Conservation (phyloP, 2,797 vertebrate genomes). For the Coluber constrictor region DNA sequence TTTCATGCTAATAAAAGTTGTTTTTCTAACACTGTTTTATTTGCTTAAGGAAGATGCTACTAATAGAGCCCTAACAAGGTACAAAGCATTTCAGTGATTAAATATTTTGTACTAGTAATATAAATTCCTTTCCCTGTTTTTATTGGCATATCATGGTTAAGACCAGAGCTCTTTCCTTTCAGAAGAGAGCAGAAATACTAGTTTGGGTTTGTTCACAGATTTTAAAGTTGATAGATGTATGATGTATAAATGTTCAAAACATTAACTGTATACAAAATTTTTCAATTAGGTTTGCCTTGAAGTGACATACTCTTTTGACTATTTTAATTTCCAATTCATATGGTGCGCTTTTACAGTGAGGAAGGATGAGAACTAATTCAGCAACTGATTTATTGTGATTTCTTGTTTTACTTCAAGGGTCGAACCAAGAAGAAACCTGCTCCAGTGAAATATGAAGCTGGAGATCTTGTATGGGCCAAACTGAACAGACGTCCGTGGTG, state of each 20-base stretch:
- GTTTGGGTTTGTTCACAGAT: background rate
- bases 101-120: background rate
- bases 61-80: too few relatives aligned
- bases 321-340: background rate
- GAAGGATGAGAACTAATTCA: background rate
- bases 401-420: slow-evolving; percentile 68
- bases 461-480: slow-evolving; percentile 96
- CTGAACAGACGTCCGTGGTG: slow-evolving; percentile 96
- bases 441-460: slow-evolving; percentile 86
- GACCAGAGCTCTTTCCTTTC: background rate
- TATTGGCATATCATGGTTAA: background rate
- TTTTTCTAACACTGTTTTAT: background rate
- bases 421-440: slow-evolving; percentile 75
- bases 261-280: background rate
- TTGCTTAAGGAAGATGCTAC: background rate
- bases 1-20: background rate
- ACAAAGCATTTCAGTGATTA: background rate
- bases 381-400: slow-evolving; percentile 12
- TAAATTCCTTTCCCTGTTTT: background rate
- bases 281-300: background rate
- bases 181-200: background rate
- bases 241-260: background rate
- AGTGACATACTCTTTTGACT: background rate
- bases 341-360: background rate
- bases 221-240: background rate